phyloP scores from a whole-genome alignment of 1,140 invertebrate species.

The Ptiloglossa arizonensis region DNA sequence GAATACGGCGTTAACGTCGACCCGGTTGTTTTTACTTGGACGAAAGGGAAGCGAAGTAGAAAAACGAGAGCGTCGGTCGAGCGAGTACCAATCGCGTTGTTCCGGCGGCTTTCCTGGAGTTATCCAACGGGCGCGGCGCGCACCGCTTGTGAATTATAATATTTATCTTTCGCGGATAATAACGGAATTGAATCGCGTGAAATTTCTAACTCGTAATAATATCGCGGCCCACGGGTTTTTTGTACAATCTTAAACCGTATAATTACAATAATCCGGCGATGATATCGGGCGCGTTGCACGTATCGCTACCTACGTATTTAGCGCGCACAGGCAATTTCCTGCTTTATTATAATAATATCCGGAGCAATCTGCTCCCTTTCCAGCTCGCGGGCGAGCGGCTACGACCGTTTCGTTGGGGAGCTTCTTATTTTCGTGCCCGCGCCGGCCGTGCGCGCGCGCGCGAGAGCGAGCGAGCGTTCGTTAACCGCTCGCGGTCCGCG shows the following conservation, averaged over 20 bases:
- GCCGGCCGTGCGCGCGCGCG: slow-evolving; percentile 38
- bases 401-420: slow-evolving; percentile 32
- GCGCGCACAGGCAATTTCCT: slow-evolving; percentile 66
- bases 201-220: slow-evolving; percentile 55
- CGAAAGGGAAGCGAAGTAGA: too few species aligned
- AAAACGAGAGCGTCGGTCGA: too few species aligned
- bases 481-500: slow-evolving; percentile 33
- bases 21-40: too few species aligned
- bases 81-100: not conserved
- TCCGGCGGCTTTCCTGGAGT: not conserved
- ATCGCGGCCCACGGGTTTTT: slow-evolving; percentile 41
- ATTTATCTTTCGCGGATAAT: slow-evolving; percentile 46
- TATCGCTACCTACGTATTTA: slow-evolving; percentile 66
- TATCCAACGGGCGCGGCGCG: too few species aligned
- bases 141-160: slow-evolving; percentile 23
- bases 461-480: too few species aligned
- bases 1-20: too few species aligned
- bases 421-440: slow-evolving; percentile 61
- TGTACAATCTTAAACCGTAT: slow-evolving; percentile 49
- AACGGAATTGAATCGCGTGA: slow-evolving; percentile 52
- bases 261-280: slow-evolving; percentile 69
- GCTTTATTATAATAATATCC: slow-evolving; percentile 71
- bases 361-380: slow-evolving; percentile 59
- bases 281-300: slow-evolving; percentile 61
- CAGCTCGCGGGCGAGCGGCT: slow-evolving; percentile 20